These are phyloP conservation scores for Pseudonaja textilis DNA, from an alignment of 2,113 vertebrate species.

Conservation along the genomic window DNA sequence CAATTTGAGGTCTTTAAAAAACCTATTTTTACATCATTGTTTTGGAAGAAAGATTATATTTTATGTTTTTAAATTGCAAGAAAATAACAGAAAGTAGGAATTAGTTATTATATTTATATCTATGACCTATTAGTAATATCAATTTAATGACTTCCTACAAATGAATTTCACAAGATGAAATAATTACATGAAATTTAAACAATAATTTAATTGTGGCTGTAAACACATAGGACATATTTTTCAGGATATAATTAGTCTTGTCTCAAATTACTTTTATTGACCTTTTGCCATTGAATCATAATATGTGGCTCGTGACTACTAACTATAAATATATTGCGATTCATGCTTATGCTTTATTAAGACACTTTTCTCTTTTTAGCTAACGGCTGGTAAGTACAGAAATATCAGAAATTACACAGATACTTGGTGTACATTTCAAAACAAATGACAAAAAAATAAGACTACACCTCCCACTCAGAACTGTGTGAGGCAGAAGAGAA, in stretches of 20 bases:
- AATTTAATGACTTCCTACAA: neutral
- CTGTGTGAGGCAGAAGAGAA: conserved; percentile 46
- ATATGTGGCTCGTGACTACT: conserved; percentile 32
- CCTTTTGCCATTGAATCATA: conserved; percentile 25
- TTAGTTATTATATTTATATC: neutral
- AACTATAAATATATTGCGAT: conserved; percentile 21
- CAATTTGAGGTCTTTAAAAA: neutral
- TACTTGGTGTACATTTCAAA: conserved; percentile 56
- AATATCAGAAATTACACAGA: conserved; percentile 55
- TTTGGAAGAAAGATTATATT: neutral
- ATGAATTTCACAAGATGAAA: conserved; percentile 17
- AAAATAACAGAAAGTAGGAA: neutral
- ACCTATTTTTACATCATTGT: neutral
- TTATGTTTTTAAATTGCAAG: neutral
- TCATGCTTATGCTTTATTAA: conserved; percentile 5
- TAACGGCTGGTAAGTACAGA: conserved; percentile 43
- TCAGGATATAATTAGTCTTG: neutral
- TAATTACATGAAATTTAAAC: neutral
- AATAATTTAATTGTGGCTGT: conserved; percentile 6
- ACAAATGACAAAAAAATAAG: conserved; percentile 56
- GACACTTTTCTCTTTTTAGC: conserved; percentile 42
- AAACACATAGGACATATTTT: conserved; percentile 12
- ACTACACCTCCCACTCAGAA: conserved; percentile 56
- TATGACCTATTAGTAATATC: conserved; percentile 4
- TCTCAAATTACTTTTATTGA: conserved; percentile 19